phyloP scores from a whole-genome alignment of 1,140 invertebrate species.

The Temnothorax nylanderi region DNA sequence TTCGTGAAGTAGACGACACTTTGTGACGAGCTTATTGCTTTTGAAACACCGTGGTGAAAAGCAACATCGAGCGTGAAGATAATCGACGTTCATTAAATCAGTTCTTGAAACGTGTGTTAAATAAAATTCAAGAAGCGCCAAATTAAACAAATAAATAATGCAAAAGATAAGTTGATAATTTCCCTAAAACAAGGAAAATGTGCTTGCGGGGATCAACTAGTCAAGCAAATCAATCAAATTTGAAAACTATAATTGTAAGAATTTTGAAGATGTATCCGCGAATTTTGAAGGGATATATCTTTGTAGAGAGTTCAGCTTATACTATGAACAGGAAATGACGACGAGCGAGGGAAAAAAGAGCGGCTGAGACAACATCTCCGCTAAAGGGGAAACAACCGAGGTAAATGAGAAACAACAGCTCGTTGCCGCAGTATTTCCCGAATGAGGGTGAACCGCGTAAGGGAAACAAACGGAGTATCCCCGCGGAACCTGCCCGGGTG shows the following conservation, averaged over 20 bases:
- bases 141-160: background rate
- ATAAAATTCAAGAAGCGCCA: background rate
- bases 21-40: background rate
- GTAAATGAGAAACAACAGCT: constrained; percentile 77
- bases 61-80: constrained; percentile 29
- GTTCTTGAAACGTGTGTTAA: background rate
- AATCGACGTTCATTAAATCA: background rate
- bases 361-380: constrained; percentile 74
- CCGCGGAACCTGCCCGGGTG: constrained; percentile 54
- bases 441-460: constrained; percentile 55
- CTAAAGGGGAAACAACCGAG: constrained; percentile 74
- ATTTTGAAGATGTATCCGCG: background rate
- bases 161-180: background rate
- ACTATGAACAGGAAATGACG: constrained; percentile 85
- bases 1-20: constrained; percentile 9
- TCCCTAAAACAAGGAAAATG: background rate
- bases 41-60: background rate
- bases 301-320: constrained; percentile 88
- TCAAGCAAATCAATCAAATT: background rate
- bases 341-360: background rate
- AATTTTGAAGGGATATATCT: background rate
- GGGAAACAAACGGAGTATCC: constrained; percentile 73
- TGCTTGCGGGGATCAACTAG: background rate
- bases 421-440: constrained; percentile 31
- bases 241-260: background rate